A percentile compares a stretch with the other conserved stretches of the same genome.
Conservation (phyloP, 2,888 invertebrate genomes). For the Incurvaria masculella region DNA sequence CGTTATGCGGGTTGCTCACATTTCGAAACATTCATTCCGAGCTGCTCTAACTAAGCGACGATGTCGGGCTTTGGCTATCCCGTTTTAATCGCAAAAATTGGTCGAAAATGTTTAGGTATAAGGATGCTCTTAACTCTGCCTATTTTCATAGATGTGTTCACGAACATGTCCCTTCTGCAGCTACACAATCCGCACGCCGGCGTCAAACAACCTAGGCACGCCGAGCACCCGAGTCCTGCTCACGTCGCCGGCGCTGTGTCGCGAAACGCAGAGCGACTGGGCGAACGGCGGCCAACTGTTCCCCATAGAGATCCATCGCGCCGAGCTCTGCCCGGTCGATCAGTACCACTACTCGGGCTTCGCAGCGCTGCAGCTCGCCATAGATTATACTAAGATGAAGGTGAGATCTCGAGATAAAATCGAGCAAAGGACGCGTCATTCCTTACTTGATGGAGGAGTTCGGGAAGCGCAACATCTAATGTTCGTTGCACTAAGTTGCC, state of each 20-base stretch:
- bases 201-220: constrained; percentile 59
- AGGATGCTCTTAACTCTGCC: too few relatives aligned
- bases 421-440: neutral
- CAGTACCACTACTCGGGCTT: constrained; percentile 77
- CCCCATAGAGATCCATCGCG: constrained; percentile 59
- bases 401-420: constrained; percentile 30
- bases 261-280: constrained; percentile 61
- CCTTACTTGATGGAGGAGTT: too few relatives aligned
- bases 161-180: too few relatives aligned
- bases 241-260: constrained; percentile 66
- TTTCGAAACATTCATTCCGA: too few relatives aligned
- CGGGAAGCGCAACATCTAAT: too few relatives aligned
- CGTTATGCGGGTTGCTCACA: too few relatives aligned
- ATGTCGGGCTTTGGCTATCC: too few relatives aligned
- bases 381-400: constrained; percentile 71
- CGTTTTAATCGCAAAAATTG: too few relatives aligned
- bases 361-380: constrained; percentile 65
- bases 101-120: too few relatives aligned
- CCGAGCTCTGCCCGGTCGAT: constrained; percentile 71
- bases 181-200: constrained; percentile 72
- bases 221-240: constrained; percentile 63
- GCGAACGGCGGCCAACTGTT: constrained; percentile 47
- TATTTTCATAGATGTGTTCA: too few relatives aligned
- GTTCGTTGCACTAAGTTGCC: too few relatives aligned
- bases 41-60: too few relatives aligned